Base-by-base conservation (phyloP, 2,797 vertebrate species). In the Esox lucius region DNA sequence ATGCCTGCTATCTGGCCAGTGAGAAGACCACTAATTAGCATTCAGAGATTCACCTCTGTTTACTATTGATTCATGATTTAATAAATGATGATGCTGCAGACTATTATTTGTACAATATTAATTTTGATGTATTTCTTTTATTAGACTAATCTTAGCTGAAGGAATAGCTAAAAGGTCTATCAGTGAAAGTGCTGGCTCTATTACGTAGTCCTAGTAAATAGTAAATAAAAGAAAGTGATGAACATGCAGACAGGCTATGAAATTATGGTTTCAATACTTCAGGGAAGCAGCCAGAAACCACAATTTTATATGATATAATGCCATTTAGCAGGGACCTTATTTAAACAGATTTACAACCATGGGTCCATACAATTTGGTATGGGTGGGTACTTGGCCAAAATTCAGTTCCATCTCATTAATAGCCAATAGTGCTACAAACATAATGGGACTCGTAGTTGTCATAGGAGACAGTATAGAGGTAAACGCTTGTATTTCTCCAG, bases 1-100 rank as follows among this genome's bases (percentile, higher is more conserved):
- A 80, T 76, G 71, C 78, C 78, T 73, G 67, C 61, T 62, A 3
- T 24, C 39, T 31, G 28, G 22, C 15, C 61, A 64, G 7, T 64
- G 61, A 15, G 24, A 31, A 15, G 24, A 64, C 4, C 19, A 53
- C 26, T 64, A 9, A 62, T 62, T 62, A 3, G 26, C 61, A 64
- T 64, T 64, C 61, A 28, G 61, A 28, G 61, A 64, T 64, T 16
- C 61, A 5, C 61, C 12, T 12, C 61, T 26, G 12, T 56, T 56
- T 22, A 9, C 26, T 15, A 28, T 64, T 31, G 61, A 31, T 64
- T 64, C 28, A 64, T 64, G 61, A 26, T 31, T 64, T 64, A 64
- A 64, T 64, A 64, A 64, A 31, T 28, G 61, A 64, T 64, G 61
- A 17, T 26, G 61, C 61, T 28, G 24, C 24, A 16, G 26, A 31